Percentiles rank a stretch among this genome's conserved stretches.
Conservation (phyloP, 2,797 vertebrate species). For the Strix occidentalis region DNA sequence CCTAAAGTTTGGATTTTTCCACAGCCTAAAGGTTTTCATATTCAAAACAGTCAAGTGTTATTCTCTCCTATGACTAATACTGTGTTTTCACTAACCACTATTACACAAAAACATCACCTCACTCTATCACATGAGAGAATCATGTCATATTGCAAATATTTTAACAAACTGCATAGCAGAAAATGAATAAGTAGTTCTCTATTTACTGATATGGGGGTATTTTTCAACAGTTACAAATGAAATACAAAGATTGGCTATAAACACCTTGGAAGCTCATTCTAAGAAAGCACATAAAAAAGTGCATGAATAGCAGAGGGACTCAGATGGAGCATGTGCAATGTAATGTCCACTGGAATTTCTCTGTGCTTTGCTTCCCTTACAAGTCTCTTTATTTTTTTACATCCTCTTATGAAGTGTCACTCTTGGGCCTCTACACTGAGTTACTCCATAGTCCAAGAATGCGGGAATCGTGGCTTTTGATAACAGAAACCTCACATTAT, state of each 20-base stretch:
- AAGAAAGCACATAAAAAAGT: background rate
- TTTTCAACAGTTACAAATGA: background rate
- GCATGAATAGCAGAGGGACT: background rate
- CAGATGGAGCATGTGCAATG: background rate
- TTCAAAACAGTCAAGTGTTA: constrained; percentile 59
- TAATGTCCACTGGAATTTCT: background rate
- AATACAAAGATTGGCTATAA: background rate
- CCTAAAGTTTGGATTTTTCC: constrained; percentile 64
- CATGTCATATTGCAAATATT: constrained; percentile 63
- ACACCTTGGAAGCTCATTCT: background rate
- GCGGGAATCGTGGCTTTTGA: background rate
- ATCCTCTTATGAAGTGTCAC: background rate
- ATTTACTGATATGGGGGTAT: background rate
- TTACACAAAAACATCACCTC: constrained; percentile 62
- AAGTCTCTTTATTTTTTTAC: background rate
- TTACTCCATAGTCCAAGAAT: background rate
- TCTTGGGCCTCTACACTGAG: background rate
- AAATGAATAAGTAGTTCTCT: constrained; percentile 56
- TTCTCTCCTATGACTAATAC: constrained; percentile 67
- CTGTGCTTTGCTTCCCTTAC: background rate
- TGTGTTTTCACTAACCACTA: constrained; percentile 62
- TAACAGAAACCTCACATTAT: background rate
- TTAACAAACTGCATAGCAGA: constrained; percentile 21
- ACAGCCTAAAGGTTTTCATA: constrained; percentile 55
- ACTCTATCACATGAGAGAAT: constrained; percentile 68